Evolutionary conservation across 2,797 vertebrate species (phyloP), one percentile per base, ranked within the genome.

Genomic region (Pangasius sanitwongsei): DNA sequence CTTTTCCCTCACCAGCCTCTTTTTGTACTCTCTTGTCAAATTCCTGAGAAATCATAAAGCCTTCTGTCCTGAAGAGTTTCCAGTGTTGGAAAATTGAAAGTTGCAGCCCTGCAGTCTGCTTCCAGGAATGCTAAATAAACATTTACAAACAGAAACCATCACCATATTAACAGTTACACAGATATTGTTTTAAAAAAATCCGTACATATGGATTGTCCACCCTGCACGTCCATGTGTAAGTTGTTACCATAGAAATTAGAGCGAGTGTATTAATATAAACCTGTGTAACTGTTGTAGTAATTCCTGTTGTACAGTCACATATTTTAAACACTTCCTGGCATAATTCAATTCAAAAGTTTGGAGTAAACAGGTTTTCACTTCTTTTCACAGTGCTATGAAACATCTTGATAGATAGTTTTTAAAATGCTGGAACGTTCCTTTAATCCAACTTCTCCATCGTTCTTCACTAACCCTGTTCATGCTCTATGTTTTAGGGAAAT

Each of bases 401-500:
- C 78, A 59, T 81, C 50, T 81, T 31, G 18, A 12, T 8, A 6
- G 31, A 81, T 6, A 41, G 57, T 37, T 25, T 44, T 83, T 41
- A 63, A 83, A 81, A 57, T 55, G 15, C 50, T n/a, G 6, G 7
- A 18, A 15, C 34, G 13, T 81, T 41, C 3, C 20, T 61, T 82
- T 61, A 61, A 63, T 61, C 20, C 34, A 28, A 7, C 34, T 41
- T 41, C 57, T 28, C 12, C 23, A 8, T 1, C 11, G 5, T 41
- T 7, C 48, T 31, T 15, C 16, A 5, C 37, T 31, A n/a, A 48
- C 37, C 37, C 28, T 41, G 48, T 81, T 86, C 67, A 63, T 37
- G 44, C 34, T 16, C 9, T 75, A 23, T 86, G 31, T 86, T 37
- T 9, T 93, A 99, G 98, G 98, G 93, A 99, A 98, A 93, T 99